Evolutionary conservation across 2,797 vertebrate genomes (phyloP), one percentile per base, ranked within the genome.

Genomic region (Nyctibius grandis): DNA sequence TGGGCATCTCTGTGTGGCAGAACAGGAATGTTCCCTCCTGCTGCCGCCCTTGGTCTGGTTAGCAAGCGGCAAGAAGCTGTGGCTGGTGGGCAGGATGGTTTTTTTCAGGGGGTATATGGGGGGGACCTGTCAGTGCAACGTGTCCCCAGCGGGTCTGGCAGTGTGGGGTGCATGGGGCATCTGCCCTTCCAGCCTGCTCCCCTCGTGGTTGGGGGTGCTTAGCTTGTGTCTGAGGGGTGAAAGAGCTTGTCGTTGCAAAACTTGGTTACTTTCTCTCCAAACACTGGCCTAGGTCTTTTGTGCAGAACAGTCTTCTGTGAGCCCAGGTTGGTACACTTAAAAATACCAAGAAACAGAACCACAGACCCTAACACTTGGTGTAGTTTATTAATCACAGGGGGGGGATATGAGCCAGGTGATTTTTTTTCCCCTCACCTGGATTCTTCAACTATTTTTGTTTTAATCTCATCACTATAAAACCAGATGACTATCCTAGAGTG

Each of bases 121-220:
- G 7, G n/a, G 18, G n/a, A 20, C 19, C 22, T 28, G 68, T 31
- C 56, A 48, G 22, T 1, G 28, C 10, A 20, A 3, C 0, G 4
- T n/a, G 25, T 51, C n/a, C 38, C 51, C n/a, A 13, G 7, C n/a
- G 6, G 36, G 17, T 44, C 34, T 16, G 12, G 51, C 40, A 42
- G 40, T 40, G 42, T 3, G 44, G 69, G n/a, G 44, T 9, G 50
- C 3, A 3, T 31, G 38, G 56, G 36, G 20, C 1, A 4, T 17
- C 60, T 45, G 65, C 9, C 21, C 47, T 50, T 26, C 38, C 47
- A 69, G 59, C 21, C 10, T 7, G 5, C 9, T 15, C 40, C 31
- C 2, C 5, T 26, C 1, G 1, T 15, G 20, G 6, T 0, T 45
- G 36, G 51, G 60, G 23, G 8, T 0, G 1, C 14, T 63, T 26